phyloP scores from a whole-genome alignment of 2,888 invertebrate genomes.

The Tachina lurida region DNA sequence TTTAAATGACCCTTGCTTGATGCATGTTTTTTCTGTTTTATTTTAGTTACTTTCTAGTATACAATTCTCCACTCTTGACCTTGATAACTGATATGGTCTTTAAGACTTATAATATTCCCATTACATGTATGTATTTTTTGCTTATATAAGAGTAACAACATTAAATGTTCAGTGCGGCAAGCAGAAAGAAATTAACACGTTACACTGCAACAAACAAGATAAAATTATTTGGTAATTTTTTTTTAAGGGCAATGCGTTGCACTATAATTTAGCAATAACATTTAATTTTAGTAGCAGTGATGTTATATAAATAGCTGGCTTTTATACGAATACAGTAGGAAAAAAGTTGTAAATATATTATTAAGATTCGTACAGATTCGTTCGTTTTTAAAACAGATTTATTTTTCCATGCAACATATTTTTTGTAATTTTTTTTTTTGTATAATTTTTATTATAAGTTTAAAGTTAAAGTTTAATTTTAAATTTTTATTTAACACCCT shows the following conservation, averaged over 20 bases:
- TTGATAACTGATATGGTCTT: slow-evolving; percentile 62
- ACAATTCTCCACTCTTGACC: slow-evolving; percentile 62
- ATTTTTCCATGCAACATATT: too few relatives aligned
- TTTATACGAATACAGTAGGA: neutral
- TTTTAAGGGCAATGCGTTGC: slow-evolving; percentile 2
- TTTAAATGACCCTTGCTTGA: slow-evolving; percentile 13
- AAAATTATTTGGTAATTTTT: slow-evolving; percentile 1
- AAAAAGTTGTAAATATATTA: neutral
- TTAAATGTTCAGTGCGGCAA: neutral
- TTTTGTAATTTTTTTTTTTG: too few relatives aligned
- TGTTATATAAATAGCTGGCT: neutral
- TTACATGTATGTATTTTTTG: slow-evolving; percentile 14
- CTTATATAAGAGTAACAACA: neutral
- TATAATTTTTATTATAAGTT: too few relatives aligned
- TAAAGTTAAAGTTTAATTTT: too few relatives aligned
- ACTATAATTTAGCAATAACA: slow-evolving; percentile 46
- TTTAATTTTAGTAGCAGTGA: slow-evolving; percentile 32
- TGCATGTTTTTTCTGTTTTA: neutral
- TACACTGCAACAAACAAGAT: slow-evolving; percentile 22
- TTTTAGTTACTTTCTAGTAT: neutral
- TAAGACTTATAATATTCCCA: slow-evolving; percentile 37
- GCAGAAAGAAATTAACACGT: slow-evolving; percentile 15
- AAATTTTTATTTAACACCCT: too few relatives aligned
- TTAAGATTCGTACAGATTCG: slow-evolving; percentile 52
- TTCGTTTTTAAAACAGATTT: too few relatives aligned